Base-by-base conservation (phyloP, 2,888 invertebrate species). In the Drosophila putrida region DNA sequence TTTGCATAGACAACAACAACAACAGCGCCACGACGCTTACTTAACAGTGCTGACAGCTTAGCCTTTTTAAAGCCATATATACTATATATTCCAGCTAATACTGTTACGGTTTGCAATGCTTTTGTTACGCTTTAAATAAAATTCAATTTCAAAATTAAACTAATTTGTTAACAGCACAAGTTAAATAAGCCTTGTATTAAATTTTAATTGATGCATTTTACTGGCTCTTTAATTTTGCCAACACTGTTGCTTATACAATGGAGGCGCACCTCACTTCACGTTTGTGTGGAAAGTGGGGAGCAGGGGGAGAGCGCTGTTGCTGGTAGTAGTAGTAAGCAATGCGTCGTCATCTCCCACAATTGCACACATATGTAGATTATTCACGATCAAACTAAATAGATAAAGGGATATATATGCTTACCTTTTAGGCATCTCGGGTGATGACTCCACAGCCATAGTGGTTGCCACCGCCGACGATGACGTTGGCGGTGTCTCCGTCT, bases 351-450 rank as follows among this genome's bases (percentile, higher is more conserved):
- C 80, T 62, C 62, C 25, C 36, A 60, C 33, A 54, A 63, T 54
- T 57, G 79, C 50, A 66, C 60, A 46, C 20, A 51, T 51, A 50
- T 50, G 27, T 20, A 38, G 6, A 33, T 59, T 59, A 60, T 75
- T 44, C 53, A 63, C 62, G 57, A 75, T 71, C 61, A 68, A 64
- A 64, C 36, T 51, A 38, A 28, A 68, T 61, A 78, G 51, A 66
- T 63, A 54, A 61, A 46, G 57, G 57, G 58, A 13, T 9, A 44
- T 33, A 64, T 47, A 38, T 63, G 66, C 83, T 89, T 87, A 93
- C 93, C 93, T 91, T 88, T 93, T 93, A 71, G 93, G 92, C 89
- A 92, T 90, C 89, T 93, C 93, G 71, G 92, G 92, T 77, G 92
- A 91, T 79, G 92, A 91, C 80, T 92, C 92, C 60, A 91, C 85